phyloP scores from a whole-genome alignment of 2,888 invertebrate species.

The Saturnia pavonia region DNA sequence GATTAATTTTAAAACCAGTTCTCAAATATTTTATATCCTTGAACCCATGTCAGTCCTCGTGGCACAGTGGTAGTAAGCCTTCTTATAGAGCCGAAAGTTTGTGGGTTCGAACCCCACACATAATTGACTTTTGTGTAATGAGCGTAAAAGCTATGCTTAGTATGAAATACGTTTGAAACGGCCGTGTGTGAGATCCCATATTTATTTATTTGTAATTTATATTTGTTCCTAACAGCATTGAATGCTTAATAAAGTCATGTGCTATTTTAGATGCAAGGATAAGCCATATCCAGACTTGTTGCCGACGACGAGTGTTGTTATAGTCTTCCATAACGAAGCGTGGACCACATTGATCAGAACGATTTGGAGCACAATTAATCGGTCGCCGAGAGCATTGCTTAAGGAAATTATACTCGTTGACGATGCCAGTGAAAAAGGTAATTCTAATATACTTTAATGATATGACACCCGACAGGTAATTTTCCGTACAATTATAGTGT shows the following conservation, averaged over 20 bases:
- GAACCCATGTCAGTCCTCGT: too few relatives aligned
- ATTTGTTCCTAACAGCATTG: not conserved
- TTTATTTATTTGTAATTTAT: not conserved
- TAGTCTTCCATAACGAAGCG: conserved; percentile 99
- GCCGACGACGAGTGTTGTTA: conserved; percentile 97
- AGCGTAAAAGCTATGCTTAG: too few relatives aligned
- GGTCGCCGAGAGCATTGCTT: conserved; percentile 93
- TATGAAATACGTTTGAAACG: too few relatives aligned
- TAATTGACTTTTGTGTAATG: too few relatives aligned
- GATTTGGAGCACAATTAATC: conserved; percentile 97
- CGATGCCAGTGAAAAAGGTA: conserved; percentile 97
- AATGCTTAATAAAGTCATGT: conserved; percentile 16
- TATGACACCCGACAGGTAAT: too few relatives aligned
- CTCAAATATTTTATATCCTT: too few relatives aligned
- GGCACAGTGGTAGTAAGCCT: too few relatives aligned
- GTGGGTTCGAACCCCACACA: too few relatives aligned
- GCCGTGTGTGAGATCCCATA: too few relatives aligned
- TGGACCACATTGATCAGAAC: conserved; percentile 98
- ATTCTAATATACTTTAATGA: conserved; percentile 23
- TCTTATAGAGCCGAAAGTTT: too few relatives aligned
- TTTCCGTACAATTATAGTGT: too few relatives aligned
- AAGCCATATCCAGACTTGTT: conserved; percentile 90
- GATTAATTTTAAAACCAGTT: too few relatives aligned
- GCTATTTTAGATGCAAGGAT: conserved; percentile 85
- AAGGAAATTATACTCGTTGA: conserved; percentile 98